These are phyloP conservation scores for Apostichopus japonicus DNA, from an alignment of 35 echinoderm and acorn worm genomes.

Conservation along the genomic window DNA sequence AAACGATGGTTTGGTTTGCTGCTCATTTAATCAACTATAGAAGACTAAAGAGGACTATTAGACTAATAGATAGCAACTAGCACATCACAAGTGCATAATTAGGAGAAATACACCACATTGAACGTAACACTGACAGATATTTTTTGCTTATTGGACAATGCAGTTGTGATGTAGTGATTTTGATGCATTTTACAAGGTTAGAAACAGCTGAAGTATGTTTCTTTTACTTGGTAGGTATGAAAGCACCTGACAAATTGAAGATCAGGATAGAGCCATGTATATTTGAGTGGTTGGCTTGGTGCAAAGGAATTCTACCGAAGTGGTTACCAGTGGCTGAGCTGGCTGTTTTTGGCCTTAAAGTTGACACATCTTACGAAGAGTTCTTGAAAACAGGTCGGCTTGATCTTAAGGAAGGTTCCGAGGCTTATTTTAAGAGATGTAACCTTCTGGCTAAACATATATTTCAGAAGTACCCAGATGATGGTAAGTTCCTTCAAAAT, in stretches of 20 bases:
- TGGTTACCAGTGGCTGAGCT: slow-evolving; percentile 86
- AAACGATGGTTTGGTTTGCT: too few relatives aligned
- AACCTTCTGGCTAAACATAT: slow-evolving; percentile 73
- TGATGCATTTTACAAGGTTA: too few relatives aligned
- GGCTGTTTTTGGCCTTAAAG: slow-evolving; percentile 68
- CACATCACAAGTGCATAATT: too few relatives aligned
- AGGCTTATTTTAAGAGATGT: slow-evolving; percentile 91
- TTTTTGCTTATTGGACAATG: too few relatives aligned
- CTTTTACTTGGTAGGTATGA: slow-evolving; percentile 69
- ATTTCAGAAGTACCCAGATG: slow-evolving; percentile 80
- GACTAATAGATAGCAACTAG: too few relatives aligned
- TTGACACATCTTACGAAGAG: slow-evolving; percentile 80
- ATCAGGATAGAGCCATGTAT: slow-evolving; percentile 78
- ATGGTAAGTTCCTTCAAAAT: slow-evolving; percentile 56
- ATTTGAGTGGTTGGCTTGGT: slow-evolving; percentile 99
- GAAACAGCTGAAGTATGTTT: background rate
- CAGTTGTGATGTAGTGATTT: too few relatives aligned
- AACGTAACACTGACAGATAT: too few relatives aligned
- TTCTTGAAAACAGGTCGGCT: slow-evolving; percentile 68
- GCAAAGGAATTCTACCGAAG: slow-evolving; percentile 80
- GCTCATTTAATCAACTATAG: too few relatives aligned
- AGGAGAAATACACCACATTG: too few relatives aligned
- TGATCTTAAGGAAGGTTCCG: slow-evolving; percentile 83
- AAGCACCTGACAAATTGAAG: slow-evolving; percentile 64
- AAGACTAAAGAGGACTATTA: too few relatives aligned